A percentile compares a stretch with the other conserved stretches of the same genome.
These are phyloP conservation scores for Pterocles gutturalis DNA, from an alignment of 2,113 vertebrate species.

Conservation along the genomic window DNA sequence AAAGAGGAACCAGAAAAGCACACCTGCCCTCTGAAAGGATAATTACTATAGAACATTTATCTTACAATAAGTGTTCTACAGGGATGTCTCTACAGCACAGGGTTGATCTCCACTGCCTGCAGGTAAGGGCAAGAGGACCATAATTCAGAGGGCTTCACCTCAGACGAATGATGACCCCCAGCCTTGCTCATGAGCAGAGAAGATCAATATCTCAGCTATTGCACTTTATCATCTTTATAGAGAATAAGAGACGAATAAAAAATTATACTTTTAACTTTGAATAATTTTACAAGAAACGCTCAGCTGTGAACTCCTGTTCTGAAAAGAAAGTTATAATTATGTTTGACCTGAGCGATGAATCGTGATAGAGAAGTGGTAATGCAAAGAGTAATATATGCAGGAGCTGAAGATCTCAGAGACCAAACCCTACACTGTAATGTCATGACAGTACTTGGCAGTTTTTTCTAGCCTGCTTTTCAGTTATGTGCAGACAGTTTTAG, in stretches of 20 bases:
- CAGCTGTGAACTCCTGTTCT: not conserved
- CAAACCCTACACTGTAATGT: not conserved
- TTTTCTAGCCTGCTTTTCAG: not conserved
- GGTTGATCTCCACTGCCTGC: not conserved
- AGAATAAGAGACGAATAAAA: conserved; percentile 22
- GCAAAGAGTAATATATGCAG: not conserved
- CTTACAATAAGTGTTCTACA: not conserved
- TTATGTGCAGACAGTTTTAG: not conserved
- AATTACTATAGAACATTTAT: not conserved
- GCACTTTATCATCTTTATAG: not conserved
- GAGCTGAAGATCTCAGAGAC: not conserved
- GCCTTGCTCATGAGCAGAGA: not conserved
- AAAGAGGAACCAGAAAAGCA: not conserved
- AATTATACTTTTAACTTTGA: conserved; percentile 2
- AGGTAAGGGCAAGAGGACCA: not conserved
- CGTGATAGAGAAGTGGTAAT: not conserved
- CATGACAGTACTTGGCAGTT: not conserved
- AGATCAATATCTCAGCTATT: not conserved
- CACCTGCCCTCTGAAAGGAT: not conserved
- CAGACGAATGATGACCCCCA: not conserved
- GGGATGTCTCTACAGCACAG: not conserved
- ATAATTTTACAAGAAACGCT: not conserved
- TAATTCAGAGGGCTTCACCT: not conserved
- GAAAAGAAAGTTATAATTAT: not conserved
- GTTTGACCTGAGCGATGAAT: conserved; percentile 9